Percentiles rank a stretch among this genome's conserved stretches.
Conservation (phyloP, 2,797 vertebrate genomes). For the Gadopsis marmoratus region DNA sequence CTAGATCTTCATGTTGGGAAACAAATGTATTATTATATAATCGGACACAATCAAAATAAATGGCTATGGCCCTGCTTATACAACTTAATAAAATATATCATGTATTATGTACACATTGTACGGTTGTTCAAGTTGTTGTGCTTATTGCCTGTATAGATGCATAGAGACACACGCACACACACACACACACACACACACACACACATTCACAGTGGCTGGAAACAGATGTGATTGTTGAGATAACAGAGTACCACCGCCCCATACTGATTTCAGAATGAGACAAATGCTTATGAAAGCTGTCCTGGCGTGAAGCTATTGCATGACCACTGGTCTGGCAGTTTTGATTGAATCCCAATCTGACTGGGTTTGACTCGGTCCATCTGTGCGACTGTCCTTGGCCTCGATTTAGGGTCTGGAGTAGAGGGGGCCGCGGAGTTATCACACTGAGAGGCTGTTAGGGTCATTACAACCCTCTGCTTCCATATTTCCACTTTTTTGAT, state of each 20-base stretch:
- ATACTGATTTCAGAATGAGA: slow-evolving; percentile 66
- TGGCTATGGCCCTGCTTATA: not conserved
- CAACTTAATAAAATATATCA: slow-evolving; percentile 3
- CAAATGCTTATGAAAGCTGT: slow-evolving; percentile 78
- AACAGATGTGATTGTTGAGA: slow-evolving; percentile 74
- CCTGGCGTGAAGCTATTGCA: slow-evolving; percentile 67
- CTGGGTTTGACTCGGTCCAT: slow-evolving; percentile 78
- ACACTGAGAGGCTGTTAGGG: slow-evolving; percentile 82
- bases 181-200: slow-evolving; percentile 28
- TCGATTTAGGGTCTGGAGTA: slow-evolving; percentile 61
- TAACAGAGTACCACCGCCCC: slow-evolving; percentile 57
- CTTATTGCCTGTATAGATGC: slow-evolving; percentile 19
- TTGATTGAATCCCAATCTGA: slow-evolving; percentile 80
- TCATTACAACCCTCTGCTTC: slow-evolving; percentile 80
- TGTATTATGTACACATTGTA: not conserved
- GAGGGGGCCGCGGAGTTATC: slow-evolving; percentile 69
- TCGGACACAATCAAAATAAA: not conserved
- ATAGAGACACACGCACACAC: slow-evolving; percentile 27
- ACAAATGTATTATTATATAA: not conserved
- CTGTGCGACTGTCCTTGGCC: slow-evolving; percentile 84
- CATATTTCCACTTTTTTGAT: slow-evolving; percentile 81
- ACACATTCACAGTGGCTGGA: slow-evolving; percentile 36
- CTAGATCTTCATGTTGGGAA: slow-evolving; percentile 7
- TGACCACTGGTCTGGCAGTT: slow-evolving; percentile 71
- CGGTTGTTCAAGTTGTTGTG: slow-evolving; percentile 26